Base-by-base conservation (phyloP, 23 tunicate genomes). In the Styela clava region DNA sequence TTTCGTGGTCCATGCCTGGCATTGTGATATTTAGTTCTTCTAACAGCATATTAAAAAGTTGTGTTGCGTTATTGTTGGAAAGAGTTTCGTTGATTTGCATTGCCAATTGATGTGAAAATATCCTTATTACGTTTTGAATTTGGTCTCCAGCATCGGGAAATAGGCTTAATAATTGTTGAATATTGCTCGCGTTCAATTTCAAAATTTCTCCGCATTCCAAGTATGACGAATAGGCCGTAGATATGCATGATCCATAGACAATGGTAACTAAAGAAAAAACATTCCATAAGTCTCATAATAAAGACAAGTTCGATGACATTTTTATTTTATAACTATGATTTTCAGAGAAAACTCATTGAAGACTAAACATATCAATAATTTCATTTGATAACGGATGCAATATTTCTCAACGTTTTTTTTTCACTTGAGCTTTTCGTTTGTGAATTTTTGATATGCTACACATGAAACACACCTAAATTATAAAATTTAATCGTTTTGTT, bases 201-300 rank as follows among this genome's bases (percentile, higher is more conserved):
- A 31, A 12, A 16, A 26, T 21, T 31, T 27, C 37, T 21, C 35
- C 37, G 35, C 77, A 71, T 27, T 27, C 24, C 3, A 71, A 16
- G 35, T 26, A 22, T 2, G 77, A 71, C 35, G 23, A 33, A 35
- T 71, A 71, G 37, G 77, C 77, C 35, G 77, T 71, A 34, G 77
- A 30, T 28, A 71, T 27, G 34, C 77, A 71, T 5, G 77, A 71
- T 30, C 77, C 77, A 34, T 28, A 71, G 5, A 28, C 24, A 5
- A 71, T 26, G 3, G 77, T 71, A 5, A 44, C 56, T 44, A 44
- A 44, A 44, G 12, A 44, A 44, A 44, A 44, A 44, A 44, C 7
- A 44, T 44, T 44, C n/a, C n/a, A n/a, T n/a, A n/a, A n/a, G n/a
- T n/a, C n/a, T n/a, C n/a, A n/a, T n/a, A n/a, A n/a, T n/a, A n/a